These are phyloP conservation scores for Sphenopsis melanotis DNA, from an alignment of 2,797 vertebrate genomes.

Conservation along the genomic window DNA sequence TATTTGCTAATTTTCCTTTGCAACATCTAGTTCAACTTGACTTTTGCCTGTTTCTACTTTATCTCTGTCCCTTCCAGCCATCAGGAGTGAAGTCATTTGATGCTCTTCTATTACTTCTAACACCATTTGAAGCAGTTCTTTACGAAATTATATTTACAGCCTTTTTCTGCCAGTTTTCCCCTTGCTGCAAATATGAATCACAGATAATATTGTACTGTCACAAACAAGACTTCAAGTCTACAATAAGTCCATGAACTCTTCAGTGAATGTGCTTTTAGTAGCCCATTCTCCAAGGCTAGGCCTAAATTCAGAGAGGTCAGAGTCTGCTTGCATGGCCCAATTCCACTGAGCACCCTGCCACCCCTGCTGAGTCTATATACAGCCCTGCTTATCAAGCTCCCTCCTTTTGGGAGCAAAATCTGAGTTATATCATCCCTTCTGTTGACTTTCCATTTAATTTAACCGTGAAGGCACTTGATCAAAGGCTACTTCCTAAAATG, in stretches of 20 bases:
- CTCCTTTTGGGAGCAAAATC: background rate
- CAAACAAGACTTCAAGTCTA: background rate
- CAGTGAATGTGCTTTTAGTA: background rate
- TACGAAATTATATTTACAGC: background rate
- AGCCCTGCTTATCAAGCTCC: background rate
- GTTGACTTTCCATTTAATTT: background rate
- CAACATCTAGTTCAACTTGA: background rate
- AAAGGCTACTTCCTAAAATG: background rate
- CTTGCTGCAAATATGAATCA: background rate
- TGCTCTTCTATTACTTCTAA: background rate
- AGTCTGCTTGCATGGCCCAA: background rate
- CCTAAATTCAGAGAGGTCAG: background rate
- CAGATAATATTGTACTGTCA: background rate
- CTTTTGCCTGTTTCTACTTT: background rate
- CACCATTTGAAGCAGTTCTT: background rate
- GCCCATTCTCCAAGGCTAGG: background rate
- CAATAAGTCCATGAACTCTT: background rate
- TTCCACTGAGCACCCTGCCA: background rate
- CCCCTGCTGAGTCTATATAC: background rate
- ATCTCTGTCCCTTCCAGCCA: background rate
- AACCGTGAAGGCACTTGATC: background rate
- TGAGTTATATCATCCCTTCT: background rate
- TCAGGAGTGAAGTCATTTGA: background rate
- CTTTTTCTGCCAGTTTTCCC: background rate
- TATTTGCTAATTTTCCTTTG: background rate